Conservation (phyloP, 2,888 invertebrate genomes). For the Drosophila meridiana region DNA sequence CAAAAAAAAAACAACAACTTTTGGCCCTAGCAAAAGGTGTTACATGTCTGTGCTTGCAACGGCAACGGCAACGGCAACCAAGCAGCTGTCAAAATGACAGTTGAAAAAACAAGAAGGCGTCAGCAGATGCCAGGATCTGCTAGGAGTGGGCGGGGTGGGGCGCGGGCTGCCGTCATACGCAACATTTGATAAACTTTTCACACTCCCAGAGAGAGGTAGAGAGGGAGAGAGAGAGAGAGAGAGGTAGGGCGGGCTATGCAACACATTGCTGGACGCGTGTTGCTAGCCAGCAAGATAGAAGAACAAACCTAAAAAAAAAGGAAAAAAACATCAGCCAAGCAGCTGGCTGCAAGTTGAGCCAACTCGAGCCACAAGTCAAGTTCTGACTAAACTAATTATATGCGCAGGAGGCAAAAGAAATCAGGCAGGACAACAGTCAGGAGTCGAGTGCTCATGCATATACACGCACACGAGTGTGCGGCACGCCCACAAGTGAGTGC, state of each 20-base stretch:
- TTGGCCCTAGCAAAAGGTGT: constrained; percentile 53
- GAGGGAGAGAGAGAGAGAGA: not conserved
- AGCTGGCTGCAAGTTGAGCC: constrained; percentile 36
- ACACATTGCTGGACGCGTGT: constrained; percentile 57
- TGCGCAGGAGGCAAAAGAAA: constrained; percentile 50
- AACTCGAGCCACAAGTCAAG: constrained; percentile 42
- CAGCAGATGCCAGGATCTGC: constrained; percentile 31
- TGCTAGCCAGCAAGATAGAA: constrained; percentile 15
- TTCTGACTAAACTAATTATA: constrained; percentile 76
- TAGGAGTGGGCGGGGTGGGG: constrained; percentile 6
- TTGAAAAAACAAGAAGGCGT: constrained; percentile 68
- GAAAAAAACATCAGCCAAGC: constrained; percentile 7
- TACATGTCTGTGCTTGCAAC: constrained; percentile 53
- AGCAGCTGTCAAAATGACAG: constrained; percentile 81
- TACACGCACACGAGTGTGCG: constrained; percentile 53
- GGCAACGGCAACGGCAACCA: constrained; percentile 32
- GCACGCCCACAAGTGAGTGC: constrained; percentile 14
- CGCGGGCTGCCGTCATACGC: constrained; percentile 35
- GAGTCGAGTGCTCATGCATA: constrained; percentile 60
- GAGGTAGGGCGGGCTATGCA: constrained; percentile 14
- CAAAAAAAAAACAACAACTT: constrained; percentile 12
- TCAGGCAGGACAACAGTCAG: constrained; percentile 30
- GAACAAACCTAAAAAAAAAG: no score
- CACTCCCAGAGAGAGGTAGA: not conserved
- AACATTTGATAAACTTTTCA: constrained; percentile 67